Conservation (phyloP, 2,888 invertebrate species). For the Alloscopus bannaensis region DNA sequence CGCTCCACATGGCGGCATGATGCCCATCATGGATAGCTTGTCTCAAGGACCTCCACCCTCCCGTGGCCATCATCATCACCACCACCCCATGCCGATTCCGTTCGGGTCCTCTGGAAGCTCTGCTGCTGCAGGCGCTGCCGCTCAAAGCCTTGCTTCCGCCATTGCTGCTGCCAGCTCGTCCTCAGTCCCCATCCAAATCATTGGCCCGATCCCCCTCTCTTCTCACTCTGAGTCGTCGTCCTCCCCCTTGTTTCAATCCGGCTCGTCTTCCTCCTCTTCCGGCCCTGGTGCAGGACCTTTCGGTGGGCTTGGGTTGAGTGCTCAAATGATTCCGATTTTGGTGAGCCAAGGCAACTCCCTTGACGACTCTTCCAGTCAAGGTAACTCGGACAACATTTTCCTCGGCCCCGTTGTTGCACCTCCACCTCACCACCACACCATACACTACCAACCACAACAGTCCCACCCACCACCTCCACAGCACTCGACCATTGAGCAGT, state of each 20-base stretch:
- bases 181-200: constrained; percentile 76
- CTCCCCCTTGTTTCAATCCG: constrained; percentile 11
- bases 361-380: constrained; percentile 46
- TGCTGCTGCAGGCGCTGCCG: constrained; percentile 25
- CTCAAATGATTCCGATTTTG: constrained; percentile 56
- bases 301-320: constrained; percentile 26
- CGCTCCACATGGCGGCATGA: constrained; percentile 64
- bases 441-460: constrained; percentile 49
- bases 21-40: constrained; percentile 23
- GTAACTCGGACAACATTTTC: constrained; percentile 59
- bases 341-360: constrained; percentile 47
- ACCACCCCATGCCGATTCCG: constrained; percentile 49
- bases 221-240: constrained; percentile 52
- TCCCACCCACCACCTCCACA: constrained; percentile 18
- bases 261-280: constrained; percentile 37
- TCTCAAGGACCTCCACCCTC: constrained; percentile 28
- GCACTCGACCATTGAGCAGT: constrained; percentile 52
- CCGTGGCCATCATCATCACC: constrained; percentile 46
- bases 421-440: constrained; percentile 37
- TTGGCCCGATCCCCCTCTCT: constrained; percentile 74
- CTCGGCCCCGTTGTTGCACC: constrained; percentile 49
- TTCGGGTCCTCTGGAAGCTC: constrained; percentile 50
- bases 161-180: constrained; percentile 76
- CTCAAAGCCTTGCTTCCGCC: constrained; percentile 76
- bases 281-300: constrained; percentile 40